Evolutionary conservation across 2,888 invertebrate species (phyloP), one percentile per base, ranked within the genome.

Genomic region (Autographa pulchrina): DNA sequence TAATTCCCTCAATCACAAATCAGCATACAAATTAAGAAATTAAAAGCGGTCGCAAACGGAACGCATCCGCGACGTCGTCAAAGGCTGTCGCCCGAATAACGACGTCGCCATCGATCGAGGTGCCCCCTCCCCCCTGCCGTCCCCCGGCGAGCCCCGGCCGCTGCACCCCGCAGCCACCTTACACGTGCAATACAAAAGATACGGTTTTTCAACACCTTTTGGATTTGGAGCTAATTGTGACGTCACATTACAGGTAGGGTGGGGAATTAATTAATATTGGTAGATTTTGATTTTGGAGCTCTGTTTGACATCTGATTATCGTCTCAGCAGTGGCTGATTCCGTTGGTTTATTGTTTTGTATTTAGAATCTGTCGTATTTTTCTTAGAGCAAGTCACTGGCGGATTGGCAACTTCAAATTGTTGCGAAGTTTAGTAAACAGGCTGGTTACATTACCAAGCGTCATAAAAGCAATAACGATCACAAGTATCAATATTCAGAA

Each of bases 71-170:
- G 92, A 88, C 93, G 92, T 93, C 93, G 94, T 94, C 93, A 94
- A 94, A 94, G 96, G 96, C 95, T 96, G 96, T 95, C 96, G 96
- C 92, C 96, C 96, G 95, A 95, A 96, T 96, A 96, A 96, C 95
- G 96, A 93, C 94, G 92, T 92, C 92, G 90, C 88, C 93, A 96
- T 96, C 96, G 96, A 96, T 96, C 96, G 90, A 81, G 81, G 82
- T 74, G 87, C 85, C 86, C 86, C 85, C 82, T 85, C 82, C 87
- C 75, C 82, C 84, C 85, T 81, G 7, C 48, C 48, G 6, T n/a
- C 74, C 71, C 58, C 77, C 82, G 82, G 78, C 70, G 72, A 76
- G 80, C 68, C 74, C 70, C 72, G 77, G 80, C 70, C 74, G 74
- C 82, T 79, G 79, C 82, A 85, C 83, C 84, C 84, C 85, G 81